Base-by-base conservation (phyloP, 1,140 invertebrate species). In the Drosophila kepulauana region DNA sequence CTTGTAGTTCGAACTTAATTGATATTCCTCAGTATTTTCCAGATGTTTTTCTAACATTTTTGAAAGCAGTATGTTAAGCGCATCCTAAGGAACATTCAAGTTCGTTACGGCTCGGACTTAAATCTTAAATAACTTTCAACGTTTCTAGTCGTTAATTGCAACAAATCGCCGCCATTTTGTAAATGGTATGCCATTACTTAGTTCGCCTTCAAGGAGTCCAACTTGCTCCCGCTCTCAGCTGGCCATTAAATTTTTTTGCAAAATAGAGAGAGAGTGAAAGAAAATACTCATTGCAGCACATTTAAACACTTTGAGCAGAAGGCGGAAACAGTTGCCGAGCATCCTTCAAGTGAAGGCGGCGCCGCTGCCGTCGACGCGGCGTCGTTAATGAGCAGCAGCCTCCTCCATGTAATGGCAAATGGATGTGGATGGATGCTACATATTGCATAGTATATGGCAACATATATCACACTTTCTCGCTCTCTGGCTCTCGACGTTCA, bases 151-250 rank as follows among this genome's bases (percentile, higher is more conserved):
- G 79, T 82, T 87, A 87, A 87, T 87, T 87, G 80, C 82, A 87
- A 85, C 85, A 88, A 88, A 89, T 88, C 68, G 85, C 79, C 68
- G 75, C 78, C 81, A 81, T 84, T 85, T 76, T 73, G 68, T 49
- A 49, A 79, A 77, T 79, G 72, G 49, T 59, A 10, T 43, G 67
- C 80, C 81, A 87, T 87, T 88, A 87, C 45, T 82, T 64, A 82
- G 76, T 46, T 45, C 38, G 48, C 57, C 13, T 43, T 64, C 62
- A 63, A 63, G 46, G 11, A 16, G 48, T 54, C 28, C 6, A 59
- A 45, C 54, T 68, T 16, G 38, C 25, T 16, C 5, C 30, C 1
- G n/a, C 33, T 15, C 11, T 20, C 20, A 20, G 54, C 46, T 72
- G 45, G 62, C 56, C 78, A 66, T 87, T 87, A 82, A 70, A 82